A percentile compares a stretch with the other conserved stretches of the same genome.
Evolutionary conservation across 1,140 invertebrate genomes (phyloP).

Genomic region (Medauroidea extradentata): DNA sequence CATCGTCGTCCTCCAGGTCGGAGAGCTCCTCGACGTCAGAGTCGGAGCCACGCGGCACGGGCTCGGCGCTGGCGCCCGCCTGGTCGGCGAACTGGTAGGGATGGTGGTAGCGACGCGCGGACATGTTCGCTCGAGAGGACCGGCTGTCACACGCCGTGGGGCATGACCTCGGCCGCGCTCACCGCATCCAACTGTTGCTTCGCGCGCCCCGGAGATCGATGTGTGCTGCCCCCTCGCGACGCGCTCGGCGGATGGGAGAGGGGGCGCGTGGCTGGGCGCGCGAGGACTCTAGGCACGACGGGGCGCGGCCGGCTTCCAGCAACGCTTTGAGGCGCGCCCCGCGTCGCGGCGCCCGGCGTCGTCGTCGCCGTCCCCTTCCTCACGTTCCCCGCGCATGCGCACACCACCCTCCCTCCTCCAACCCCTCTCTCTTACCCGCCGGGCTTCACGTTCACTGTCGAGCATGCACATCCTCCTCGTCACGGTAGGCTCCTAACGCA

Average conservation of each 20-base stretch:
- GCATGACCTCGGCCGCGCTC: neutral
- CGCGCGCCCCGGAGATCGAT: neutral
- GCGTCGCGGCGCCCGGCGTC: neutral
- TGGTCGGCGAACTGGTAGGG: neutral
- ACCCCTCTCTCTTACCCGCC: too few relatives aligned
- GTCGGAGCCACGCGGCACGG: conserved; percentile 40
- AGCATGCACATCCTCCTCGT: too few relatives aligned
- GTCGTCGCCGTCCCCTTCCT: neutral
- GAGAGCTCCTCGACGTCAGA: conserved; percentile 45
- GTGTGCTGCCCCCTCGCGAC: neutral
- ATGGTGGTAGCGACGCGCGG: conserved; percentile 1
- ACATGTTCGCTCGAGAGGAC: neutral
- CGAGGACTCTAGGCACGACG: neutral
- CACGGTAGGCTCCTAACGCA: too few relatives aligned
- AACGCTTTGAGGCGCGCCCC: conserved; percentile 1
- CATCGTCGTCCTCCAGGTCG: conserved; percentile 31
- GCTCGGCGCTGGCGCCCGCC: neutral
- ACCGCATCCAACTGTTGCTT: neutral
- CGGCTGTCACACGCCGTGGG: neutral
- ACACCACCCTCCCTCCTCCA: too few relatives aligned
- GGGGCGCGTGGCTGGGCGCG: neutral
- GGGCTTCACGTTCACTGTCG: too few relatives aligned
- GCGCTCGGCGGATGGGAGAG: neutral
- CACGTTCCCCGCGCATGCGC: neutral
- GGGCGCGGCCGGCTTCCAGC: neutral